Evolutionary conservation across 2,113 vertebrate species (phyloP).

Genomic region (Hemibagrus wyckioides): DNA sequence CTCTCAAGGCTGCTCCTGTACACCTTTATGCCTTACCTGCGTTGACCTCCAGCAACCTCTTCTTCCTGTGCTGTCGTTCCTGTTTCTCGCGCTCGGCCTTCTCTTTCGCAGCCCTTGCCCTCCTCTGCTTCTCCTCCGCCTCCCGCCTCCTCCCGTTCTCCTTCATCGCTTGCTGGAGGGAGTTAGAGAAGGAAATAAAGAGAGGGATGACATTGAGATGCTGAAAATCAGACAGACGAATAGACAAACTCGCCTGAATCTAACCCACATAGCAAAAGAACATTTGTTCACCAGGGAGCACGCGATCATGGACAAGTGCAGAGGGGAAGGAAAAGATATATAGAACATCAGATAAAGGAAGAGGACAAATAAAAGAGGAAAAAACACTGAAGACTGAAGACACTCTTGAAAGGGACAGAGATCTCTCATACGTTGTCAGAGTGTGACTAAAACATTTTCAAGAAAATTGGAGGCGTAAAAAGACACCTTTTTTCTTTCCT

Average conservation of each 20-base stretch:
- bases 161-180: conserved; percentile 87
- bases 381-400: neutral
- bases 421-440: conserved; percentile 26
- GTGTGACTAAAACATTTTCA: neutral
- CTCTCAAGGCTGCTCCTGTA: neutral
- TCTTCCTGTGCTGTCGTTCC: conserved; percentile 93
- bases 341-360: neutral
- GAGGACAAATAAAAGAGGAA: neutral
- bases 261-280: neutral
- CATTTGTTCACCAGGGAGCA: neutral
- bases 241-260: neutral
- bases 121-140: conserved; percentile 88
- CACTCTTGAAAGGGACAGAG: neutral
- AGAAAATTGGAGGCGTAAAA: conserved; percentile 37
- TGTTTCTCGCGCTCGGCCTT: conserved; percentile 89
- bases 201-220: conserved; percentile 30
- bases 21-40: conserved; percentile 75
- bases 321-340: neutral
- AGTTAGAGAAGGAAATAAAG: conserved; percentile 1
- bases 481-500: neutral
- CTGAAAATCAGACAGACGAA: conserved; percentile 7
- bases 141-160: conserved; percentile 86
- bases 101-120: conserved; percentile 87
- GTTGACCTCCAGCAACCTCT: conserved; percentile 86
- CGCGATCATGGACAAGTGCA: neutral